Percentiles rank a stretch among this genome's conserved stretches.
Evolutionary conservation across 2,113 vertebrate species (phyloP).

Genomic region (Istiophorus platypterus): DNA sequence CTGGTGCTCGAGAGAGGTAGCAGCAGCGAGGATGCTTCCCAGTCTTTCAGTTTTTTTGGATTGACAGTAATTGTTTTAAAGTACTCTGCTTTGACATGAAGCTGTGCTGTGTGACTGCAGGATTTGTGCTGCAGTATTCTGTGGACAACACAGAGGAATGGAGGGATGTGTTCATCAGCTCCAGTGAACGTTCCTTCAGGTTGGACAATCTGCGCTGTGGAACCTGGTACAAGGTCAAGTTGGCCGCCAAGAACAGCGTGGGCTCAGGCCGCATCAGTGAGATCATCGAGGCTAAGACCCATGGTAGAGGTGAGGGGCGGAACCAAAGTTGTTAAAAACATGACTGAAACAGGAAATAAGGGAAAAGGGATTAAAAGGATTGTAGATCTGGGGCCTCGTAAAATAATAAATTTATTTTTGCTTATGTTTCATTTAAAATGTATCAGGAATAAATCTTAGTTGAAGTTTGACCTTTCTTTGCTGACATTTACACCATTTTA

Average conservation of each 20-base stretch:
- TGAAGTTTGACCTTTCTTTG: not conserved
- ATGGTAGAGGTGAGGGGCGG: slow-evolving; percentile 90
- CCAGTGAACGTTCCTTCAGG: slow-evolving; percentile 94
- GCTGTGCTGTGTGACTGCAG: slow-evolving; percentile 76
- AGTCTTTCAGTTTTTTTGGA: not conserved
- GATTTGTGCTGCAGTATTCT: slow-evolving; percentile 98
- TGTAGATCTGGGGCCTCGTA: not conserved
- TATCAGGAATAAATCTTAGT: too few relatives aligned
- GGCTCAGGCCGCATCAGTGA: slow-evolving; percentile 98
- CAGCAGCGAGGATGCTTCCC: not conserved
- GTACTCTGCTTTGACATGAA: slow-evolving; percentile 11
- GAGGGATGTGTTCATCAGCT: slow-evolving; percentile 98
- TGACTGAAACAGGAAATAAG: not conserved
- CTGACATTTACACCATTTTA: not conserved
- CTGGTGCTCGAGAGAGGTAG: slow-evolving; percentile 67
- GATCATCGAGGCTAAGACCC: slow-evolving; percentile 99
- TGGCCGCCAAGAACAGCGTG: slow-evolving; percentile 98
- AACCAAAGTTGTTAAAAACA: too few relatives aligned
- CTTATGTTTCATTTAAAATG: not conserved
- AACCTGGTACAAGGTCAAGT: slow-evolving; percentile 99
- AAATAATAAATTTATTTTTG: not conserved
- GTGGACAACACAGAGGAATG: slow-evolving; percentile 99
- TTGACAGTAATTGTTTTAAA: not conserved
- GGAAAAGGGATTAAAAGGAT: not conserved
- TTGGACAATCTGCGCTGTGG: slow-evolving; percentile 97